A percentile compares a stretch with the other conserved stretches of the same genome.
Evolutionary conservation across 2,888 invertebrate species (phyloP).

Genomic region (Dorcus parallelipipedus): DNA sequence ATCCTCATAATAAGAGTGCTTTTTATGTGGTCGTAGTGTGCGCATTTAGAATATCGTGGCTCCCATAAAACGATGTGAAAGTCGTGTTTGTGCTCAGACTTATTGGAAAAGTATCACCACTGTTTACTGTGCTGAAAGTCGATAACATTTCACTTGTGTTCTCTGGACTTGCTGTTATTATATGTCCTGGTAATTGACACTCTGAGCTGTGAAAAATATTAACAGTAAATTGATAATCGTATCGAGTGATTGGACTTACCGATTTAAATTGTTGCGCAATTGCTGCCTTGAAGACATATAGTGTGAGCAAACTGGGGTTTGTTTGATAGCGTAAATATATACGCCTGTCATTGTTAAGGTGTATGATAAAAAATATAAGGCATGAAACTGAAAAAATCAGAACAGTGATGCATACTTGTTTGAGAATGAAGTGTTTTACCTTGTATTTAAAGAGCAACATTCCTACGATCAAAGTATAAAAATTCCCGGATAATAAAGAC

Average conservation of each 20-base stretch:
- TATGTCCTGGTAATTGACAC: slow-evolving; percentile 43
- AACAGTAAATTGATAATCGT: background rate
- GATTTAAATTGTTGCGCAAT: slow-evolving; percentile 38
- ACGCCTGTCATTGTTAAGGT: slow-evolving; percentile 73
- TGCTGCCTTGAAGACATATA: slow-evolving; percentile 36
- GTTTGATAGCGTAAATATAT: slow-evolving; percentile 61
- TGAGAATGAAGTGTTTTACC: slow-evolving; percentile 50
- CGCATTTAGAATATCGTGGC: slow-evolving; percentile 45
- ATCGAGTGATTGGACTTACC: slow-evolving; percentile 22
- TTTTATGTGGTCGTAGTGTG: slow-evolving; percentile 6
- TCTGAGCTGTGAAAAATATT: slow-evolving; percentile 28
- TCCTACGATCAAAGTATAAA: slow-evolving; percentile 78
- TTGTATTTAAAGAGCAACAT: slow-evolving; percentile 77
- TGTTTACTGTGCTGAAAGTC: slow-evolving; percentile 49
- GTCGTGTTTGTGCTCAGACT: slow-evolving; percentile 56
- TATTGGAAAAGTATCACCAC: slow-evolving; percentile 50
- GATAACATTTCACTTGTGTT: slow-evolving; percentile 49
- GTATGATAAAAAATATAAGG: slow-evolving; percentile 77
- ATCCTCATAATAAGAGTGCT: no score
- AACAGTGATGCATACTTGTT: background rate
- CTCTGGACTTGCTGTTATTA: slow-evolving; percentile 43
- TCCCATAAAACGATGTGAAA: slow-evolving; percentile 55
- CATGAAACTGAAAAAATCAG: slow-evolving; percentile 65
- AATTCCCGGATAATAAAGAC: slow-evolving; percentile 78
- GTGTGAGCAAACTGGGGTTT: slow-evolving; percentile 53